Base-by-base conservation (phyloP, 1,140 invertebrate genomes). In the Drosophila lacertosa region DNA sequence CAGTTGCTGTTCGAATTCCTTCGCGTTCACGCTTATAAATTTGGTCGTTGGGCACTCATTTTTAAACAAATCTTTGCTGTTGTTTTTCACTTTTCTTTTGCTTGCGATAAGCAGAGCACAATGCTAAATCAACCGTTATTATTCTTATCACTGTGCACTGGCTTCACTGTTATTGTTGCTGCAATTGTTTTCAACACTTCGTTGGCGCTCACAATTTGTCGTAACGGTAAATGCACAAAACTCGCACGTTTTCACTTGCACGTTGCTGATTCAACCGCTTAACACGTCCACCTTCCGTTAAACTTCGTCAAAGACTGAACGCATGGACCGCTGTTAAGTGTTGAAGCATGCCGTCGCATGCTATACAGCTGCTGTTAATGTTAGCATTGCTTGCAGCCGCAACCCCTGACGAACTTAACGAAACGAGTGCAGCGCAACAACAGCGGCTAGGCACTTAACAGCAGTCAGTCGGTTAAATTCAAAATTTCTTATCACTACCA, bases 281-380 rank as follows among this genome's bases (percentile, higher is more conserved):
- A 9, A 44, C 53, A 66, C 68, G 39, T 39, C 63, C 54, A 24
- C 9, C 20, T n/a, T n/a, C 62, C 26, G 39, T 57, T 29, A 44
- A 59, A 33, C 45, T 71, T 66, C 54, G 66, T 55, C 59, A 44
- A 24, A 54, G 59, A 69, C 59, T 69, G n/a, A 62, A 60, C 7
- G 18, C 47, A 5, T 54, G 20, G 7, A 5, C 44, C 2, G 11
- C 39, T 26, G 57, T 40, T 59, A 40, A 50, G 4, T 32, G 33
- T n/a, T 11, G 6, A 16, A 5, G 33, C 39, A 29, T 45, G 62
- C 35, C 37, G 24, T 11, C 16, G 29, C 40, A 13, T 13, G 16
- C 33, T 26, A 0, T 20, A 35, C 57, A 5, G 9, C 11, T 13
- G 50, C 50, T 44, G 42, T 48, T 40, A 47, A n/a, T n/a, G 16